Evolutionary conservation across 1,140 invertebrate species (phyloP), one percentile per base, ranked within the genome.

Genomic region (Achatina immaculata): DNA sequence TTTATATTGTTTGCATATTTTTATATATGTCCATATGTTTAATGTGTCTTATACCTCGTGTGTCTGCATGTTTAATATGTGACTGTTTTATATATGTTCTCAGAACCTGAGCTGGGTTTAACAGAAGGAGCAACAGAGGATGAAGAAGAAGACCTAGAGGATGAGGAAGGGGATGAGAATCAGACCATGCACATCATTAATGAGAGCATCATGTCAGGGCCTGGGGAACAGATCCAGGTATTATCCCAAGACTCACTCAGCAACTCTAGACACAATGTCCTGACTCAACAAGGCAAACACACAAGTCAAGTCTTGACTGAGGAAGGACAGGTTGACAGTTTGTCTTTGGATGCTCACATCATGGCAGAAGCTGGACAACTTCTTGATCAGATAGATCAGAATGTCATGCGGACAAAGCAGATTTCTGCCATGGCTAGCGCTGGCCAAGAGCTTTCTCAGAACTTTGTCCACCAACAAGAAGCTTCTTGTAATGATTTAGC

Each of bases 111-210:
- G 21, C 11, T 75, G n/a, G 40, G 11, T 28, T 16, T 75, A 45
- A 31, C 73, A 42, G 73, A 62, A 40, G 45, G 73, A 55, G 58
- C 73, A 75, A 73, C 71, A 43, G 71, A 73, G 42, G 73, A 75
- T 34, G 73, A 75, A 21, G 73, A 75, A 58, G 73, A 72, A 40
- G 69, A 72, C 16, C 36, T 72, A 11, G 69, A 72, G 31, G 73
- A 75, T 58, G 73, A 55, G n/a, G 73, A 75, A 4, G 43, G 3
- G 28, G 73, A 48, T 6, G 58, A 55, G 16, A 14, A 62, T 36
- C 73, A 62, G 48, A 43, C 73, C 73, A 75, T 75, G 73, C 73
- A 75, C 9, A 75, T 75, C 28, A 75, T 75, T 3, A 45, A 48
- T 1, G 73, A 75, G 31, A 75, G 45, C 3, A 75, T 75, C 48